Conservation (phyloP, 2,888 invertebrate species). For the Agonopterix subpropinquella region DNA sequence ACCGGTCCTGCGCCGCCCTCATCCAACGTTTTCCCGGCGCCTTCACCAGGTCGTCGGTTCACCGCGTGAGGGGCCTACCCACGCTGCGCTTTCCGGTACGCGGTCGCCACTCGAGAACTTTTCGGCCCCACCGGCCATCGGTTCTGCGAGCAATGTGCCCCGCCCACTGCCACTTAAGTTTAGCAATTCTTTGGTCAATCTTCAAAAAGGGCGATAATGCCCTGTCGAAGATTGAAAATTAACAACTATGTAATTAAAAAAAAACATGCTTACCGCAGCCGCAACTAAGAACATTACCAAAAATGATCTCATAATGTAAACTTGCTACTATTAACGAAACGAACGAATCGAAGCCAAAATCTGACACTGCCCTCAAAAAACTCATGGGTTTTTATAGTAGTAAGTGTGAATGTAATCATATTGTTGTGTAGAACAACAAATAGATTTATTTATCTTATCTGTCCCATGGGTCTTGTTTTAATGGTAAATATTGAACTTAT, state of each 20-base stretch:
- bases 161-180: too few relatives aligned
- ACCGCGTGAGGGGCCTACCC: too few relatives aligned
- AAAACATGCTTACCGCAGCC: constrained; percentile 25
- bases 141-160: too few relatives aligned
- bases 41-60: too few relatives aligned
- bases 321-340: background rate
- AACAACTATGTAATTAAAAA: background rate
- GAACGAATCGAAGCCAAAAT: background rate
- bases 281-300: constrained; percentile 26
- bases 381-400: background rate
- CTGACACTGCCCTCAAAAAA: background rate
- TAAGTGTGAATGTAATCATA: background rate
- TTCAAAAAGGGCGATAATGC: too few relatives aligned
- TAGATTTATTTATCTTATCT: constrained; percentile 36
- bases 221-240: too few relatives aligned
- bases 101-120: too few relatives aligned
- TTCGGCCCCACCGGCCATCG: too few relatives aligned
- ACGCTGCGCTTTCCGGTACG: too few relatives aligned
- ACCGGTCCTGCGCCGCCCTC: too few relatives aligned
- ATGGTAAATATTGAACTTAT: constrained; percentile 7
- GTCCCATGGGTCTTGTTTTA: constrained; percentile 21
- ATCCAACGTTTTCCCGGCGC: too few relatives aligned
- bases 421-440: constrained; percentile 5
- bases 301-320: constrained; percentile 32
- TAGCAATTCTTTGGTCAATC: too few relatives aligned